Conservation (phyloP, 2,113 vertebrate species). For the Ardeotis arabs region DNA sequence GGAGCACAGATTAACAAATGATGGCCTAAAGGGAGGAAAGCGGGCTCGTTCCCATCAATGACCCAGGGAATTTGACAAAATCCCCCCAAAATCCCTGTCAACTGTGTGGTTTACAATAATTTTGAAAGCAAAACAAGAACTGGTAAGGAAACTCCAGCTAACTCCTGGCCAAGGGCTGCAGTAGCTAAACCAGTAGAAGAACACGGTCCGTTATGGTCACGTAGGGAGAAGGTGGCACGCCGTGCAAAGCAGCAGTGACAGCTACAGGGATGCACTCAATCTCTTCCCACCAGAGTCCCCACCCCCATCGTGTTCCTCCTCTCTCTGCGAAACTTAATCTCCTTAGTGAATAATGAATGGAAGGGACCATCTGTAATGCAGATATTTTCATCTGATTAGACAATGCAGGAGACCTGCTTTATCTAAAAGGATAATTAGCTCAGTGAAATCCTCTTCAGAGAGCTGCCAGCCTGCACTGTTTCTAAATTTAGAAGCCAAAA, state of each 20-base stretch:
- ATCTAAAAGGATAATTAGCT: constrained; percentile 62
- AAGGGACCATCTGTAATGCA: constrained; percentile 65
- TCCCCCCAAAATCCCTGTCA: background rate
- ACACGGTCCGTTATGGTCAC: rapidly evolving
- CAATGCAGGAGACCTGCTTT: constrained; percentile 46
- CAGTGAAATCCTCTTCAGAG: constrained; percentile 27
- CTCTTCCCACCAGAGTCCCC: constrained; percentile 15
- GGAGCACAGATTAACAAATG: background rate
- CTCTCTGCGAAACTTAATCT: constrained; percentile 47
- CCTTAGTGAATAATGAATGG: constrained; percentile 66
- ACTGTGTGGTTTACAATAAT: background rate
- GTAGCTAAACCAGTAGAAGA: background rate
- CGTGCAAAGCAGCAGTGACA: background rate
- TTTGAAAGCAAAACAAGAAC: background rate
- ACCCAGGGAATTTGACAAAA: background rate
- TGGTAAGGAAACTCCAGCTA: background rate
- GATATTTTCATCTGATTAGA: constrained; percentile 59
- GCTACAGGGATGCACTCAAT: background rate
- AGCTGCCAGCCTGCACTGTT: constrained; percentile 14
- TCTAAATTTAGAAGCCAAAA: constrained; percentile 33
- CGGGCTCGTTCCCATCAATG: background rate
- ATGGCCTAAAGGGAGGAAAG: background rate
- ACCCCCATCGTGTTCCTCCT: background rate
- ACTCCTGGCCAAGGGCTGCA: background rate
- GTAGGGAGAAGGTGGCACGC: background rate